phyloP scores from a whole-genome alignment of 2,113 vertebrate species.

The Eudyptes chrysolophus region DNA sequence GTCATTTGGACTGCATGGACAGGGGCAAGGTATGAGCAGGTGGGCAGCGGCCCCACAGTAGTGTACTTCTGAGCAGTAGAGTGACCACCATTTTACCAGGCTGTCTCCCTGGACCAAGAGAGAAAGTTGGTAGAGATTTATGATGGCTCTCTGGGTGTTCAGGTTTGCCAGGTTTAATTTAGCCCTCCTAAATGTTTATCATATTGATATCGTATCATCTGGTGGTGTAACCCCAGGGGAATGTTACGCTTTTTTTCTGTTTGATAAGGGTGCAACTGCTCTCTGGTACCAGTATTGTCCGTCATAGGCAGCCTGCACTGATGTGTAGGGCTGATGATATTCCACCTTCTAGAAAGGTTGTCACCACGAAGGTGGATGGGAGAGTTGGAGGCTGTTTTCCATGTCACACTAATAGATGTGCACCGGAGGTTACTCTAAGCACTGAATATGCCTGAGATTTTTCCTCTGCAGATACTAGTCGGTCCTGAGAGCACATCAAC shows the following conservation, averaged over 20 bases:
- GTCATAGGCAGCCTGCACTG: neutral
- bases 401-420: neutral
- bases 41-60: neutral
- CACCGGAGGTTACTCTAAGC: neutral
- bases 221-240: neutral
- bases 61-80: neutral
- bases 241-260: neutral
- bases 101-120: neutral
- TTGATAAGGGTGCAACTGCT: neutral
- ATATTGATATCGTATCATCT: neutral
- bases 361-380: neutral
- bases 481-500: neutral
- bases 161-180: neutral
- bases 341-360: neutral
- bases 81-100: neutral
- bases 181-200: neutral
- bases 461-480: neutral
- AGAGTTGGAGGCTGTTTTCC: neutral
- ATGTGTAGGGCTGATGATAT: neutral
- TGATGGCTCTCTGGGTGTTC: neutral
- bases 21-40: neutral
- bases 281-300: neutral
- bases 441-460: neutral
- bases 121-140: neutral
- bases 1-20: neutral